Evolutionary conservation across 2,888 invertebrate genomes (phyloP).

Genomic region (Resseliella maxima): DNA sequence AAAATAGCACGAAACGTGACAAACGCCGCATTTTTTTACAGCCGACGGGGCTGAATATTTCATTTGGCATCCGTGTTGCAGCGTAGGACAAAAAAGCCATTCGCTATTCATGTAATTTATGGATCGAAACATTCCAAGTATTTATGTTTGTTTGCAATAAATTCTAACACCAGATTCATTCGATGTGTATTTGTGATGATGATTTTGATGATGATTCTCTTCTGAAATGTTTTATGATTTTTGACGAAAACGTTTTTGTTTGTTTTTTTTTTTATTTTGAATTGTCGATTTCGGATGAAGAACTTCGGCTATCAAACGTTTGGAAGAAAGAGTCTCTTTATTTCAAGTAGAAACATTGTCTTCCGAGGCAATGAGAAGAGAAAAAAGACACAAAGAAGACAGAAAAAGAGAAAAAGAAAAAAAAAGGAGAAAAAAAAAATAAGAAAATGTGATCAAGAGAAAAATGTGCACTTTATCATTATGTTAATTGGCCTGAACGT

Average conservation of each 20-base stretch:
- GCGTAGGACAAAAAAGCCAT: conserved; percentile 17
- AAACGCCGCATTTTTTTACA: conserved; percentile 21
- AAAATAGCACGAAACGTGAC: conserved; percentile 54
- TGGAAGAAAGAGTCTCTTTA: no score
- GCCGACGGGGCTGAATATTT: neutral
- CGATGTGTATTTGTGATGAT: no score
- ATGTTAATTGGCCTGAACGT: neutral
- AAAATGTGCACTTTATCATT: neutral
- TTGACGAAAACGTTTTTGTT: no score
- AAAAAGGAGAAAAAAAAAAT: neutral
- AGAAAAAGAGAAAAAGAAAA: no score
- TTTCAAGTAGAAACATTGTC: no score
- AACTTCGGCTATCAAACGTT: no score
- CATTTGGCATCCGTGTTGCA: neutral
- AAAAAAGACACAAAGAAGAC: no score
- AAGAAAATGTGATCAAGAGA: neutral
- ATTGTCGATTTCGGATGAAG: no score
- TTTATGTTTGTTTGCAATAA: conserved; percentile 44
- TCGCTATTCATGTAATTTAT: conserved; percentile 1
- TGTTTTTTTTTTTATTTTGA: no score
- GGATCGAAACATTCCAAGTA: conserved; percentile 34
- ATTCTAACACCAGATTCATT: neutral
- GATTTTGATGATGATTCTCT: no score
- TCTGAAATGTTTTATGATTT: neutral
- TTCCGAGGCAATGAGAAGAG: no score